Conservation (phyloP, 2,888 invertebrate genomes). For the Tillus elongatus region DNA sequence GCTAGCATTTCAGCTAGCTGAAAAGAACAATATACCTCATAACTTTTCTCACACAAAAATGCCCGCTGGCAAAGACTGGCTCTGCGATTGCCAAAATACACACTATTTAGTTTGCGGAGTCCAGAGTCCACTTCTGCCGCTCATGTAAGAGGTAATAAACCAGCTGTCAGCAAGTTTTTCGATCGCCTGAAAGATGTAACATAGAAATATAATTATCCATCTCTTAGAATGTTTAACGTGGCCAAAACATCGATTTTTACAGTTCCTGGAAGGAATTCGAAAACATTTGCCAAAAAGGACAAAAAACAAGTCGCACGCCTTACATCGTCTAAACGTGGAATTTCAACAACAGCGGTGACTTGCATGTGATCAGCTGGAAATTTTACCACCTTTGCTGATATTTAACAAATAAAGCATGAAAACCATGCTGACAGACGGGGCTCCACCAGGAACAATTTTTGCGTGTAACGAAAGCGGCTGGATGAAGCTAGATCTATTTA, state of each 20-base stretch:
- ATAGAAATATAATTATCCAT: constrained; percentile 1
- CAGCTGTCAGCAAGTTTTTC: constrained; percentile 1
- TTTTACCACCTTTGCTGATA: constrained; percentile 11
- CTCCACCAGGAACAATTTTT: constrained; percentile 26
- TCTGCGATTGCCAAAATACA: too few species aligned
- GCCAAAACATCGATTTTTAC: constrained; percentile 3
- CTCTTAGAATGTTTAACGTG: neutral
- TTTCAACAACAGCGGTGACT: constrained; percentile 3
- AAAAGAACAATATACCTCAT: constrained; percentile 4
- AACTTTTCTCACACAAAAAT: neutral
- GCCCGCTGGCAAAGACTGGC: neutral
- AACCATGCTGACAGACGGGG: constrained; percentile 24
- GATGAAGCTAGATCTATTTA: too few species aligned
- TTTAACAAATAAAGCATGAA: constrained; percentile 15
- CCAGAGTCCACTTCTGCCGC: constrained; percentile 4
- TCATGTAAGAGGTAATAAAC: constrained; percentile 1
- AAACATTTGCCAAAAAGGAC: constrained; percentile 1
- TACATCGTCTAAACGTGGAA: constrained; percentile 2
- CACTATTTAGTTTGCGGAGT: constrained; percentile 3
- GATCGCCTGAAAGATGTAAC: constrained; percentile 2
- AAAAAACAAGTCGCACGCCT: constrained; percentile 1
- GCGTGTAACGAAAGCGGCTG: constrained; percentile 27
- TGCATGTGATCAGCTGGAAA: neutral
- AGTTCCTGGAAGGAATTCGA: constrained; percentile 4
- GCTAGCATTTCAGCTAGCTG: constrained; percentile 1